Base-by-base conservation (phyloP, 2,888 invertebrate genomes). In the Brenthis hecate region DNA sequence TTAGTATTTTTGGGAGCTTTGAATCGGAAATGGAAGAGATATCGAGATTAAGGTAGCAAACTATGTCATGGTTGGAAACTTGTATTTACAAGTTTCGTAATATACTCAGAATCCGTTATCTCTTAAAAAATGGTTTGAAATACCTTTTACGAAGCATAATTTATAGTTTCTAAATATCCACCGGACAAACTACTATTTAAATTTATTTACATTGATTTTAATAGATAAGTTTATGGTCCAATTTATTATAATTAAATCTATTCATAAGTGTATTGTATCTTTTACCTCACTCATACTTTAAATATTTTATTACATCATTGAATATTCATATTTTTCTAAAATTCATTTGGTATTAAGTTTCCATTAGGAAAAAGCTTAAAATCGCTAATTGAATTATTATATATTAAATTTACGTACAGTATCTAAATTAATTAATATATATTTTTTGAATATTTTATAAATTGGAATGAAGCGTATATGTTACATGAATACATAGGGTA, bases 41-140 rank as follows among this genome's bases (percentile, higher is more conserved):
- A 43, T 43, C 36, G 11, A 43, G 11, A n/a, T 50, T 16, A 50
- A 60, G n/a, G n/a, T 16, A 16, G 67, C 73, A 73, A 87, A 85
- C 83, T 82, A 75, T 89, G 89, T 85, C 90, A 88, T 77, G 86
- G 88, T 79, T 81, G 76, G 76, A 77, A 76, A 78, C 80, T 81
- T 86, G 82, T 84, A n/a, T n/a, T n/a, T n/a, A n/a, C n/a, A n/a
- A 69, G 67, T 65, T 67, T 67, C 69, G 68, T 57, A 71, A 64
- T 53, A 61, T 61, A 55, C 51, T 60, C 16, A 48, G 48, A 60
- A 47, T 47, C 60, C 63, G 63, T 67, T 68, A 68, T 43, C 36
- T 50, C 36, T 68, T 53, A 57, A 51, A 58, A 28, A 50, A 65
- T 48, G 2, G 57, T 65, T 65, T 47, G 28, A 14, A 65, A 68